Conservation (phyloP, 2,797 vertebrate genomes). For the Salmo trutta region DNA sequence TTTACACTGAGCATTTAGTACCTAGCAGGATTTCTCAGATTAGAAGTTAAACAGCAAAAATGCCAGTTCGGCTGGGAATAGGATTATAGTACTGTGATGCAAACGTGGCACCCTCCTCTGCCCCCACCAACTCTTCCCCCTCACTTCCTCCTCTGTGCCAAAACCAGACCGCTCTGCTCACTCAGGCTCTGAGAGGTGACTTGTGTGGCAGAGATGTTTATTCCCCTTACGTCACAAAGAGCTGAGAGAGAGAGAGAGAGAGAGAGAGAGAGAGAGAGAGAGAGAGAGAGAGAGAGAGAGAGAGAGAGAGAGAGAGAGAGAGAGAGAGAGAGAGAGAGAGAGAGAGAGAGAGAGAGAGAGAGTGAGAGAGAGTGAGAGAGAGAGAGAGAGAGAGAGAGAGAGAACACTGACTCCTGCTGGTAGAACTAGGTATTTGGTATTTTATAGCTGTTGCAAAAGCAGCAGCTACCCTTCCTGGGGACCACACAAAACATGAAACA, state of each 20-base stretch:
- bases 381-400: slow-evolving; percentile 20
- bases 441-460: too few species aligned
- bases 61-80: slow-evolving; percentile 50
- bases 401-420: slow-evolving; percentile 42
- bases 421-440: not conserved
- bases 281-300: not conserved
- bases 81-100: slow-evolving; percentile 69
- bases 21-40: not conserved
- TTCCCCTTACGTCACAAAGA: not conserved
- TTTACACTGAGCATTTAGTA: not conserved
- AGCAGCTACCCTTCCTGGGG: not conserved
- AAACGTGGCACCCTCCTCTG: slow-evolving; percentile 73
- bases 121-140: slow-evolving; percentile 31
- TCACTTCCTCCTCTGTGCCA: slow-evolving; percentile 40
- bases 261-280: slow-evolving; percentile 24
- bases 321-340: slow-evolving; percentile 32
- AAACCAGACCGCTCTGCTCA: slow-evolving; percentile 24
- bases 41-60: not conserved
- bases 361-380: slow-evolving; percentile 12
- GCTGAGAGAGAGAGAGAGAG: slow-evolving; percentile 23
- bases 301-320: slow-evolving; percentile 35
- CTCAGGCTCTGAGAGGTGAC: slow-evolving; percentile 62
- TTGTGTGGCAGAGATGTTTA: slow-evolving; percentile 62
- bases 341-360: slow-evolving; percentile 32
- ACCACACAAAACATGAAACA: not conserved